Evolutionary conservation across 2,797 vertebrate genomes (phyloP), one percentile per base, ranked within the genome.

Genomic region (Garrulus glandarius): DNA sequence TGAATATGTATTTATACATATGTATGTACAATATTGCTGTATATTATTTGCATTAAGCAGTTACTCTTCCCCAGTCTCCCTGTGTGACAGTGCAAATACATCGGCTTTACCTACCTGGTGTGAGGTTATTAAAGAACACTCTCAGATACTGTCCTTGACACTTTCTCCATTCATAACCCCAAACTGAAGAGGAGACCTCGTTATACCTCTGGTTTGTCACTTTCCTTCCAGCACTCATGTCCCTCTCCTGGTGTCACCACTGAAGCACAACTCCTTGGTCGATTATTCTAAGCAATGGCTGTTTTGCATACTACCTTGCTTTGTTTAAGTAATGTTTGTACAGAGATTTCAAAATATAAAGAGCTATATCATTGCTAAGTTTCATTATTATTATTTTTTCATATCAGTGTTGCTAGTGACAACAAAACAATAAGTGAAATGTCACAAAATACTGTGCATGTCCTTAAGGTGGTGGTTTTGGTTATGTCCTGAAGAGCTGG

Each of bases 301-400:
- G 90, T 85, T 96, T 88, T 81, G 83, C 88, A 44, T 49, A 87
- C 56, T 70, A 67, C 83, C 85, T 80, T 79, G 92, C 90, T 95
- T 94, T 93, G 68, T 95, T 96, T 81, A 92, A 89, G 70, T 84
- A 74, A 81, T 85, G 83, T 90, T 92, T 94, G 92, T 94, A 92
- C 83, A 95, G 85, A 94, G 80, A 90, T 90, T 90, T 81, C 61
- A 93, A 92, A 94, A 95, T 90, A 94, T 85, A 91, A 84, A 93
- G 74, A 95, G 37, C 80, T 95, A 74, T 74, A 92, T 93, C 71
- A 63, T 90, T 96, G 72, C 85, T 85, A 93, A 88, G 90, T 86
- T 93, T 94, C 84, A 69, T 65, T 30, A 43, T 77, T 32, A 10
- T 17, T 32, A 87, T 91, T 75, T 75, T 95, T 78, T 72, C 17